These are phyloP conservation scores for Lagenorhynchus albirostris DNA, from an alignment of 2,113 vertebrate species.

Conservation along the genomic window DNA sequence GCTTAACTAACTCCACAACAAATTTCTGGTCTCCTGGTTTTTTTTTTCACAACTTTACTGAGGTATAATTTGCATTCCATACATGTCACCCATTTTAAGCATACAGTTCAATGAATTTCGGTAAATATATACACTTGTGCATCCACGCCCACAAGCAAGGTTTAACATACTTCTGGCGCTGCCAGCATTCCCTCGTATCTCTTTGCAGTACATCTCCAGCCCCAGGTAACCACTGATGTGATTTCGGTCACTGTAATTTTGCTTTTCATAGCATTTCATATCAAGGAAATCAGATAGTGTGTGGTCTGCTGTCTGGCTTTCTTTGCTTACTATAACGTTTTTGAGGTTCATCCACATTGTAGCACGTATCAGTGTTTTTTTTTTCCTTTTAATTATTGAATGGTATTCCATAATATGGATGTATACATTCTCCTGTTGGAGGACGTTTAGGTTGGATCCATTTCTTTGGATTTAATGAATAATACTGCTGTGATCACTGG, in stretches of 20 bases:
- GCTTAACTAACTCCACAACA: neutral
- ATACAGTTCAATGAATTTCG: rapidly evolving
- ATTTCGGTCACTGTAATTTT: neutral
- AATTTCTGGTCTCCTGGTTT: neutral
- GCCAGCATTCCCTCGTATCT: rapidly evolving
- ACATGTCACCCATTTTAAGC: neutral
- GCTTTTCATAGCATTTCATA: neutral
- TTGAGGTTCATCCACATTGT: neutral
- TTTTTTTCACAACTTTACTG: neutral
- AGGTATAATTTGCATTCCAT: neutral
- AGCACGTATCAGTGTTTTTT: rapidly evolving
- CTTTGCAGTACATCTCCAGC: neutral
- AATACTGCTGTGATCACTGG: neutral
- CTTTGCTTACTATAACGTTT: neutral
- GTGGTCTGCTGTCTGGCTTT: neutral
- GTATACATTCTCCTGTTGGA: neutral
- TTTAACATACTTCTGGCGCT: neutral
- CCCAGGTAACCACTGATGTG: rapidly evolving
- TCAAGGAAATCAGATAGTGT: neutral
- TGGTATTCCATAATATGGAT: neutral
- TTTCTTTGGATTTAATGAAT: neutral
- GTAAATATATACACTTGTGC: rapidly evolving
- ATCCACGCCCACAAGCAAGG: neutral
- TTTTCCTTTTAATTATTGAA: neutral
- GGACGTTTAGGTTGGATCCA: neutral